Conservation (phyloP, 2,888 invertebrate species). For the Campaea margaritaria region DNA sequence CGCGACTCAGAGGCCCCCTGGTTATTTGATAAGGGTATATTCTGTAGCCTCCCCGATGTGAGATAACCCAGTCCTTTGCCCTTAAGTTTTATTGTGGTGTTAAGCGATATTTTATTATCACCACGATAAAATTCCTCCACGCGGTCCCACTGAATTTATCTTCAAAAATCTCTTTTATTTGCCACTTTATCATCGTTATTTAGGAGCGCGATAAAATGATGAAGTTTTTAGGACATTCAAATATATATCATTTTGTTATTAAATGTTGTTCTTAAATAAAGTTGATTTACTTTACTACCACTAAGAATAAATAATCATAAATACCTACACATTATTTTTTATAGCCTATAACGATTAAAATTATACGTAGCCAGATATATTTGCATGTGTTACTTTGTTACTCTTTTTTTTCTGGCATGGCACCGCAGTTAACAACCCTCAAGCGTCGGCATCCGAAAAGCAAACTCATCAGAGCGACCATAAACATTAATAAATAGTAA, state of each 20-base stretch:
- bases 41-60: constrained; percentile 56
- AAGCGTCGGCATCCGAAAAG: constrained; percentile 36
- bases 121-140: constrained; percentile 68
- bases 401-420: too few species aligned
- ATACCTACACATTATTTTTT: neutral
- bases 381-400: constrained; percentile 22
- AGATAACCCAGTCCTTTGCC: constrained; percentile 59
- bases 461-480: constrained; percentile 34
- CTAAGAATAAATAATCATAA: neutral
- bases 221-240: constrained; percentile 39
- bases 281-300: neutral
- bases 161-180: constrained; percentile 74
- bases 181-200: constrained; percentile 78
- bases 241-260: neutral
- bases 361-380: too few species aligned
- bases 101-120: constrained; percentile 79
- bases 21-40: constrained; percentile 50
- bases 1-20: constrained; percentile 2
- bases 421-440: constrained; percentile 26
- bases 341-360: too few species aligned
- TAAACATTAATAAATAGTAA: constrained; percentile 57
- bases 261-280: neutral
- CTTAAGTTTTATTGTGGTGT: constrained; percentile 67
- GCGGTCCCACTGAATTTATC: constrained; percentile 66
- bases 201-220: constrained; percentile 72